Conservation (phyloP, 64 coral and sea anemone genomes). For the Pocillopora verrucosa region DNA sequence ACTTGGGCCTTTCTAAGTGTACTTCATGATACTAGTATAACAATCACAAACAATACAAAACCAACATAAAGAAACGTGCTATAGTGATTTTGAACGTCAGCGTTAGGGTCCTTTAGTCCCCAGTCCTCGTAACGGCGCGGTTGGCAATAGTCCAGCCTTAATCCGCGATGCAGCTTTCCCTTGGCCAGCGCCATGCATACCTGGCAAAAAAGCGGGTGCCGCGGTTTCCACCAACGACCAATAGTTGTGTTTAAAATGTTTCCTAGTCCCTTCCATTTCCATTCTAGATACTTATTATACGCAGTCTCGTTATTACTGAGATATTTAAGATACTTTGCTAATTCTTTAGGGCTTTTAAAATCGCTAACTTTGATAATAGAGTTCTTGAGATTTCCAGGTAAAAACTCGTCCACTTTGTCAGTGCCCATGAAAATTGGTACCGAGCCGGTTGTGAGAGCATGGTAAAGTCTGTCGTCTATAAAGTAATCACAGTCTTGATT, state of each 20-base stretch:
- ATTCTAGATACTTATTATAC: constrained; percentile 91
- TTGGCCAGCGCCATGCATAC: constrained; percentile 93
- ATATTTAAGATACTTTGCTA: constrained; percentile 71
- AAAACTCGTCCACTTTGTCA: constrained; percentile 93
- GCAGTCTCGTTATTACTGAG: constrained; percentile 80
- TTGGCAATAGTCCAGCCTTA: constrained; percentile 78
- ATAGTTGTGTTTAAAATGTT: constrained; percentile 77
- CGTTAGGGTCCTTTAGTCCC: constrained; percentile 66
- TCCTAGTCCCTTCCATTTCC: constrained; percentile 86
- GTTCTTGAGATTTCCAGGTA: constrained; percentile 88
- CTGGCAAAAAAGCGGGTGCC: constrained; percentile 87
- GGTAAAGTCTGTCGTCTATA: constrained; percentile 88
- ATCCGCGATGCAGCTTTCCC: constrained; percentile 75
- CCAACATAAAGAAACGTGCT: constrained; percentile 46
- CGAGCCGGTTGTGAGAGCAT: constrained; percentile 81
- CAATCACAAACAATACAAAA: constrained; percentile 56
- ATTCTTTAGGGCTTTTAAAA: constrained; percentile 88
- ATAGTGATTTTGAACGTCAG: constrained; percentile 25
- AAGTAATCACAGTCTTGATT: constrained; percentile 98
- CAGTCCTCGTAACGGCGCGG: constrained; percentile 79
- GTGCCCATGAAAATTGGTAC: constrained; percentile 94
- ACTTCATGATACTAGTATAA: constrained; percentile 43
- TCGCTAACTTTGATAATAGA: constrained; percentile 90
- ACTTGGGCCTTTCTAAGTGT: neutral
- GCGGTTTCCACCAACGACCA: constrained; percentile 84